Evolutionary conservation across 2,797 vertebrate genomes (phyloP).

Genomic region (Neosilurus hyrtlii): DNA sequence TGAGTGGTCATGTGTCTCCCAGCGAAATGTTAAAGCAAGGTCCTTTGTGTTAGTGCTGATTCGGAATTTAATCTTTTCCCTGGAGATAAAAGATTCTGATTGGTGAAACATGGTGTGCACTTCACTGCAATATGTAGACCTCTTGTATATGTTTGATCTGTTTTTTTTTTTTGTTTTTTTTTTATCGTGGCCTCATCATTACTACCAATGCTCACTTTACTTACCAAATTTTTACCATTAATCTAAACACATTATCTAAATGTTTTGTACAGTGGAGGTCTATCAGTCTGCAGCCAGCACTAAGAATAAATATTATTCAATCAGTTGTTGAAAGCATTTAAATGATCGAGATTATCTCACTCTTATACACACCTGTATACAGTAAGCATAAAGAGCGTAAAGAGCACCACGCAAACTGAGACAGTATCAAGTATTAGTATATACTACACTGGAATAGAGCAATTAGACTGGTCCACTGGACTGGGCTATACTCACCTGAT

Average conservation of each 20-base stretch:
- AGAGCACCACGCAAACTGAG: neutral
- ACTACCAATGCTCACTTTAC: conserved; percentile 15
- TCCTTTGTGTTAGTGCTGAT: conserved; percentile 70
- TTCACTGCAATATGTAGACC: conserved; percentile 47
- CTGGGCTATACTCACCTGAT: no score
- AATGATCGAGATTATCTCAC: neutral
- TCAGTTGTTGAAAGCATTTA: neutral
- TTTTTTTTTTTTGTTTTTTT: conserved; percentile 1
- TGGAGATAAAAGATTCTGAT: conserved; percentile 48
- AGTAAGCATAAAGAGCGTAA: no score
- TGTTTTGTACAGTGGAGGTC: neutral
- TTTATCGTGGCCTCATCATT: conserved; percentile 13
- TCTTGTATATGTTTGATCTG: conserved; percentile 37
- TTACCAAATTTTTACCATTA: neutral
- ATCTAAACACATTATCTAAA: conserved; percentile 3
- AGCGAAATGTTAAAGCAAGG: conserved; percentile 69
- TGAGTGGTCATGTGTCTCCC: conserved; percentile 52
- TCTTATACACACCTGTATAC: neutral
- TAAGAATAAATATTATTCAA: neutral
- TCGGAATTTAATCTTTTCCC: conserved; percentile 59
- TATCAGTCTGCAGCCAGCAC: neutral
- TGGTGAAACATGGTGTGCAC: conserved; percentile 52
- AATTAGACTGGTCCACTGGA: no score
- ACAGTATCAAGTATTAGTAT: neutral
- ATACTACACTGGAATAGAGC: no score